These are phyloP conservation scores for Brenthis daphne DNA, from an alignment of 2,888 invertebrate species.

Conservation along the genomic window DNA sequence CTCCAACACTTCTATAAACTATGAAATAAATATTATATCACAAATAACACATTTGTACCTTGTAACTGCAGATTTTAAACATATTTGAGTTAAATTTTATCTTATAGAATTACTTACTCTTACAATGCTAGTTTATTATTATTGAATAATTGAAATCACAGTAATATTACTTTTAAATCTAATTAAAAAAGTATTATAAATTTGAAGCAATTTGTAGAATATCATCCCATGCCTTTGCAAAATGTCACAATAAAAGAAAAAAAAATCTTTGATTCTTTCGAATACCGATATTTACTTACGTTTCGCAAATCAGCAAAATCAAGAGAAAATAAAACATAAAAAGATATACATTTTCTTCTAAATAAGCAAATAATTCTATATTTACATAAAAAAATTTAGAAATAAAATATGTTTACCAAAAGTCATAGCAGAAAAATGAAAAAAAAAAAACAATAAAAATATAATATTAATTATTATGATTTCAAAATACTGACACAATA, in stretches of 20 bases:
- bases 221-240: too few species aligned
- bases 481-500: slow-evolving; percentile 3
- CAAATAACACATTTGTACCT: slow-evolving; percentile 66
- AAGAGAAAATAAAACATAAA: too few species aligned
- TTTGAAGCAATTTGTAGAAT: slow-evolving; percentile 3
- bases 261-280: too few species aligned
- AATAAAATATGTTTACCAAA: too few species aligned
- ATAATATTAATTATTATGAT: background rate
- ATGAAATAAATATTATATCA: slow-evolving; percentile 61
- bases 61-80: slow-evolving; percentile 25
- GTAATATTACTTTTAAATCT: slow-evolving; percentile 48
- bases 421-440: background rate
- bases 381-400: too few species aligned
- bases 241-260: too few species aligned
- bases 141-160: slow-evolving; percentile 53
- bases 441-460: slow-evolving; percentile 2
- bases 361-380: too few species aligned
- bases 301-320: too few species aligned
- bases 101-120: slow-evolving; percentile 33
- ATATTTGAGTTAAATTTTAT: slow-evolving; percentile 5
- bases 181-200: slow-evolving; percentile 18
- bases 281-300: too few species aligned
- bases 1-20: slow-evolving; percentile 45
- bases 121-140: slow-evolving; percentile 27
- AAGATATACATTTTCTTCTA: too few species aligned